phyloP scores from a whole-genome alignment of 2,888 invertebrate genomes.

The Philereme vetulata region DNA sequence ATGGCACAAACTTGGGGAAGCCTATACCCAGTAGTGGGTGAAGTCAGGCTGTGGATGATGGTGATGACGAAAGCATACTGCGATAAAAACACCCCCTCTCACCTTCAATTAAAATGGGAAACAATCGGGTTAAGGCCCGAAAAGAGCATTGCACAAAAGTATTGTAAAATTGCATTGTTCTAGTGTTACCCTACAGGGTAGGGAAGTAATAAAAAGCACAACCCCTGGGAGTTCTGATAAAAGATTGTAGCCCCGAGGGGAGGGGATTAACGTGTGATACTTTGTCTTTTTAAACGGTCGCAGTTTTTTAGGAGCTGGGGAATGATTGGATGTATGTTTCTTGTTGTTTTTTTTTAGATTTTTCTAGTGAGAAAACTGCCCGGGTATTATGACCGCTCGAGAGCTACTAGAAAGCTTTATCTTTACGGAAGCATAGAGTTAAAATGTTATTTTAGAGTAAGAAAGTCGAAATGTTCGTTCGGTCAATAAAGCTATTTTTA shows the following conservation, averaged over 20 bases:
- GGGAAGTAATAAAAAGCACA: slow-evolving; percentile 64
- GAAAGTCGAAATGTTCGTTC: too few species aligned
- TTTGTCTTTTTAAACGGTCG: slow-evolving; percentile 74
- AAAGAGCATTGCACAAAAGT: slow-evolving; percentile 34
- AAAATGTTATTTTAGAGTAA: too few species aligned
- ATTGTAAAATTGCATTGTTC: slow-evolving; percentile 65
- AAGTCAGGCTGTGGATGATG: too few species aligned
- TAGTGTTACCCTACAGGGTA: slow-evolving; percentile 51
- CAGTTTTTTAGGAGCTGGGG: slow-evolving; percentile 47
- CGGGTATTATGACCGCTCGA: too few species aligned
- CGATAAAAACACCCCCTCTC: too few species aligned
- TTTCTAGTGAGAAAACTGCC: not conserved
- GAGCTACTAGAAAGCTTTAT: too few species aligned
- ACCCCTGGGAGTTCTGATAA: slow-evolving; percentile 70
- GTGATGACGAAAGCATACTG: too few species aligned
- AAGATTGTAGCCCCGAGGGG: slow-evolving; percentile 73
- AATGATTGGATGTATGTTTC: slow-evolving; percentile 31
- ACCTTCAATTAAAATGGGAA: too few species aligned
- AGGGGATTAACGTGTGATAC: slow-evolving; percentile 67
- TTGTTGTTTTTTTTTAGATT: slow-evolving; percentile 4
- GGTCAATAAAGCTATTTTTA: too few species aligned
- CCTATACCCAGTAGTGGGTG: too few species aligned
- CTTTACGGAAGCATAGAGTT: too few species aligned
- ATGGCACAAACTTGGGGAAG: too few species aligned
- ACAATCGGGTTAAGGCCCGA: not conserved